Percentiles rank a stretch among this genome's conserved stretches.
These are phyloP conservation scores for Epistrophe grossulariae DNA, from an alignment of 2,888 invertebrate genomes.

Conservation along the genomic window DNA sequence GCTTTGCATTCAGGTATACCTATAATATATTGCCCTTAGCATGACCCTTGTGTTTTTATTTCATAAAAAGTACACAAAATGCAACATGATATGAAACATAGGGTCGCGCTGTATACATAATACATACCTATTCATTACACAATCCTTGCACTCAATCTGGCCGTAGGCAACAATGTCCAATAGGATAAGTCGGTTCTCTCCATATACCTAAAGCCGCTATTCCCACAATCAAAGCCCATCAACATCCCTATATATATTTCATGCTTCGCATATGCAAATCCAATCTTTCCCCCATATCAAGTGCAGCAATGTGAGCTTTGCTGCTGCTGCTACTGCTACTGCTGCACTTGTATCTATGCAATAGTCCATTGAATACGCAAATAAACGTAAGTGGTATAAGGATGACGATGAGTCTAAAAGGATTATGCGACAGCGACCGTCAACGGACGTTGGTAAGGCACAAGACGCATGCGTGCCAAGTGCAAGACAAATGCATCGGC, in stretches of 20 bases:
- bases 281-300: slow-evolving; percentile 44
- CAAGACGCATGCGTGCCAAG: slow-evolving; percentile 74
- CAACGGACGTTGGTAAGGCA: slow-evolving; percentile 34
- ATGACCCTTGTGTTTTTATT: background rate
- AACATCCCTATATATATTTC: slow-evolving; percentile 17
- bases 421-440: background rate
- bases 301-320: slow-evolving; percentile 57
- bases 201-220: background rate
- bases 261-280: slow-evolving; percentile 34
- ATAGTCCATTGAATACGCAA: slow-evolving; percentile 31
- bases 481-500: slow-evolving; percentile 65
- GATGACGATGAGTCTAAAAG: background rate
- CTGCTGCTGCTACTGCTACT: slow-evolving; percentile 61
- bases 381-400: background rate
- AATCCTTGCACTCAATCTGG: slow-evolving; percentile 31
- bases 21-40: background rate
- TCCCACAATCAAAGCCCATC: slow-evolving; percentile 7
- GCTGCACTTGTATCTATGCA: slow-evolving; percentile 67
- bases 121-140: slow-evolving; percentile 11
- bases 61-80: slow-evolving; percentile 16
- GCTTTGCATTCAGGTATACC: background rate
- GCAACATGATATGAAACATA: slow-evolving; percentile 19
- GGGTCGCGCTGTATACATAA: background rate
- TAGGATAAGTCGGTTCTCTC: slow-evolving; percentile 47
- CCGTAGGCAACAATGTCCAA: slow-evolving; percentile 55